Evolutionary conservation across 2,888 invertebrate species (phyloP).

Genomic region (Lutraria lutraria): DNA sequence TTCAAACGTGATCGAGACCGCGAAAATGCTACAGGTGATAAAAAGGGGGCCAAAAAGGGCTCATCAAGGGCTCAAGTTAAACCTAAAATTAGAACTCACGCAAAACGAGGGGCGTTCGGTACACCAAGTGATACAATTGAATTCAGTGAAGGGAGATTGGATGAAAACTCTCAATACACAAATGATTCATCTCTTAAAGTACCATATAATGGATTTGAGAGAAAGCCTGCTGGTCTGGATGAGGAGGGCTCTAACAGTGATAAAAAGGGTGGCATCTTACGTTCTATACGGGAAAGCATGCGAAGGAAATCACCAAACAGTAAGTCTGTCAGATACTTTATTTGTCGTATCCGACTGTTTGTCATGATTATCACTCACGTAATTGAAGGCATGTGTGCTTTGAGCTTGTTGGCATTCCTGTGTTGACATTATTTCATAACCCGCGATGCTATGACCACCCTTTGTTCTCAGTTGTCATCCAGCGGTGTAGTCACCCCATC

Average conservation of each 20-base stretch:
- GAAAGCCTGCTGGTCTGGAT: no score
- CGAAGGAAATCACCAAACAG: constrained; percentile 55
- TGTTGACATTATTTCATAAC: no score
- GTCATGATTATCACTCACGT: no score
- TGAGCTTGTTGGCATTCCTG: no score
- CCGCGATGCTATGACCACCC: no score
- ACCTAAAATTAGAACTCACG: constrained; percentile 13
- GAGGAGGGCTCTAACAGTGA: not conserved
- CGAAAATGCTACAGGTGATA: not conserved
- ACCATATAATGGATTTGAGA: not conserved
- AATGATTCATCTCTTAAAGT: not conserved
- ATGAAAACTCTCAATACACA: not conserved
- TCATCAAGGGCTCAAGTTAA: constrained; percentile 34
- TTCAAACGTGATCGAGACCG: constrained; percentile 55
- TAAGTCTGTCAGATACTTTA: constrained; percentile 28
- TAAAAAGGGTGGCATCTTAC: constrained; percentile 39
- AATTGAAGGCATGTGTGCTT: no score
- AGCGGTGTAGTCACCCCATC: no score
- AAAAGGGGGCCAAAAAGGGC: constrained; percentile 16
- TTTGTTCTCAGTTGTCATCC: no score
- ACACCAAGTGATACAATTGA: constrained; percentile 39
- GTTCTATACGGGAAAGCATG: constrained; percentile 55
- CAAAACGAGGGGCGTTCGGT: not conserved
- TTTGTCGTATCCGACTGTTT: no score
- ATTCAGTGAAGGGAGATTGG: not conserved